Evolutionary conservation across 2,888 invertebrate genomes (phyloP), one percentile per base, ranked within the genome.

Genomic region (Plusia festucae): DNA sequence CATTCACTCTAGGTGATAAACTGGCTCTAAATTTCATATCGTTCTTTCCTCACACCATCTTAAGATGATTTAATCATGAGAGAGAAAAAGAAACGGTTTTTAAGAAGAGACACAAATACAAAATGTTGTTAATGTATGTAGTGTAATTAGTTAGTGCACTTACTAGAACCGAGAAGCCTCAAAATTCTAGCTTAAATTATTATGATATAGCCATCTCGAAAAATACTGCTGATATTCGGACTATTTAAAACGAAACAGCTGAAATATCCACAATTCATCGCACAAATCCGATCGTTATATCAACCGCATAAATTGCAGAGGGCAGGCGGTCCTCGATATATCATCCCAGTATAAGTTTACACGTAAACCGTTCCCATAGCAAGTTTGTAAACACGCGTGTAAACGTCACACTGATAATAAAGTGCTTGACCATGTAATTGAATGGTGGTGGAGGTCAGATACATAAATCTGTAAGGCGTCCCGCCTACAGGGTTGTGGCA

Each of bases 361-460:
- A 76, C 59, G 63, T 44, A 63, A 63, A 58, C 27, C 69, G 20
- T 76, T 68, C 56, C 57, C 64, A 58, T 58, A 22, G 58, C 46
- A 13, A 68, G 53, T 75, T 68, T 57, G 74, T 75, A 76, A 75
- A 75, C 74, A 75, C 59, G 32, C 68, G 20, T 72, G 74, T 75
- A 68, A 62, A 73, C 64, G 73, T 74, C 73, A 53, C 18, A 11
- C 30, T 53, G 76, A 76, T 76, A 74, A 76, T 74, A 74, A 76
- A 76, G 76, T 53, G 67, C 77, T 76, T 76, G 73, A 62, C 68
- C 73, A 40, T 65, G 59, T 75, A 74, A 74, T 75, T 75, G 74
- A 76, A 75, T 76, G 61, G 68, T 73, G 53, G 51, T 76, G 56
- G 65, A 73, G 74, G 74, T 75, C 77, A 75, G 9, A 20, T 11